Conservation (phyloP, 2,888 invertebrate species). For the Himalopsyche anomala region DNA sequence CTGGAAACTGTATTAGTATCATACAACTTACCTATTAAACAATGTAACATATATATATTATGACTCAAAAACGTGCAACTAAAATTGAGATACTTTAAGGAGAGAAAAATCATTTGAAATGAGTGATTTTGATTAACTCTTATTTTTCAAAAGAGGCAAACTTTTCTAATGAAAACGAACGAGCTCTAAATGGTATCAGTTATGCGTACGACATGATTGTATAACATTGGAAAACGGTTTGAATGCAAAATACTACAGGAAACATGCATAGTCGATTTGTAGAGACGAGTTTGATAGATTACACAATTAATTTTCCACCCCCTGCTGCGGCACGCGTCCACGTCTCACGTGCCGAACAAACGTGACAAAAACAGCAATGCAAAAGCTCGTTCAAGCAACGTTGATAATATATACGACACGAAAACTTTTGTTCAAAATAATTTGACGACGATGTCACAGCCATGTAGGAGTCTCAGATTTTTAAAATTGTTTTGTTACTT, state of each 20-base stretch:
- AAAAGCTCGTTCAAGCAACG: neutral
- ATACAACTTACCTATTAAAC: too few relatives aligned
- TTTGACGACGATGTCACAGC: neutral
- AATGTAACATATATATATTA: too few relatives aligned
- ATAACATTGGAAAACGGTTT: neutral
- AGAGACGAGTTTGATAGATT: neutral
- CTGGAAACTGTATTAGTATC: too few relatives aligned
- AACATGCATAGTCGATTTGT: neutral
- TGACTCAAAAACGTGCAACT: too few relatives aligned
- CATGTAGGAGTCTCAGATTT: neutral
- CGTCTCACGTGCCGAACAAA: slow-evolving; percentile 7
- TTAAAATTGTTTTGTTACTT: too few relatives aligned
- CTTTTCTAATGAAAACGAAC: too few relatives aligned
- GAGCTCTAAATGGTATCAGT: too few relatives aligned
- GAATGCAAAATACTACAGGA: neutral
- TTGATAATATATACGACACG: neutral
- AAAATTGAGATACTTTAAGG: too few relatives aligned
- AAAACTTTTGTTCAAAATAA: neutral
- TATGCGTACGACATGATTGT: too few relatives aligned
- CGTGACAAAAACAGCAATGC: neutral
- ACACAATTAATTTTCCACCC: slow-evolving; percentile 24
- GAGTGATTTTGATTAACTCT: too few relatives aligned
- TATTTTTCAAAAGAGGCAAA: too few relatives aligned
- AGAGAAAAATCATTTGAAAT: too few relatives aligned
- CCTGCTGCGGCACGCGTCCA: neutral